These are phyloP conservation scores for Linepithema humile DNA, from an alignment of 1,140 invertebrate genomes.

Conservation along the genomic window DNA sequence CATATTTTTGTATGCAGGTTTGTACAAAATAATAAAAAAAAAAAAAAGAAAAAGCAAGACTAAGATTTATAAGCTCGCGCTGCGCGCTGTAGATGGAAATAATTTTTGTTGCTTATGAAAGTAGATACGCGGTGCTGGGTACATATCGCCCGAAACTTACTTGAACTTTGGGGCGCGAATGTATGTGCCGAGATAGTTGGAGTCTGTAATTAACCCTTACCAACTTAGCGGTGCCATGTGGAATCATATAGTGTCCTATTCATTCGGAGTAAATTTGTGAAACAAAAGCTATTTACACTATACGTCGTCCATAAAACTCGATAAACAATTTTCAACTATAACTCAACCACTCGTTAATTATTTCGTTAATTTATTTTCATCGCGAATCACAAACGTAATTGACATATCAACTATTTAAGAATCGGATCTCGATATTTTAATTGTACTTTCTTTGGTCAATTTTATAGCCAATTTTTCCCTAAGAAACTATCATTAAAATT, in stretches of 20 bases:
- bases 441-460: not conserved
- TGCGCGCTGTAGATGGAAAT: slow-evolving; percentile 31
- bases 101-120: slow-evolving; percentile 52
- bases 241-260: slow-evolving; percentile 54
- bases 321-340: not conserved
- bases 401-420: not conserved
- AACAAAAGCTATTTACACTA: slow-evolving; percentile 9
- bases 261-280: slow-evolving; percentile 35
- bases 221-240: slow-evolving; percentile 56
- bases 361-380: not conserved
- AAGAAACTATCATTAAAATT: not conserved
- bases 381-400: not conserved
- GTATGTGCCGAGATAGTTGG: slow-evolving; percentile 51
- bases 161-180: slow-evolving; percentile 47
- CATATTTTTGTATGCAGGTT: slow-evolving; percentile 30
- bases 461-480: not conserved
- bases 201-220: slow-evolving; percentile 57
- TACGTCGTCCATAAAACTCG: not conserved
- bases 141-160: slow-evolving; percentile 44
- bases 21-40: slow-evolving; percentile 41
- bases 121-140: slow-evolving; percentile 46
- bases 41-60: too few species aligned
- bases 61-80: slow-evolving; percentile 35
- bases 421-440: not conserved
- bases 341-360: not conserved